Evolutionary conservation across 2,797 vertebrate species (phyloP).

Genomic region (Chelmon rostratus): DNA sequence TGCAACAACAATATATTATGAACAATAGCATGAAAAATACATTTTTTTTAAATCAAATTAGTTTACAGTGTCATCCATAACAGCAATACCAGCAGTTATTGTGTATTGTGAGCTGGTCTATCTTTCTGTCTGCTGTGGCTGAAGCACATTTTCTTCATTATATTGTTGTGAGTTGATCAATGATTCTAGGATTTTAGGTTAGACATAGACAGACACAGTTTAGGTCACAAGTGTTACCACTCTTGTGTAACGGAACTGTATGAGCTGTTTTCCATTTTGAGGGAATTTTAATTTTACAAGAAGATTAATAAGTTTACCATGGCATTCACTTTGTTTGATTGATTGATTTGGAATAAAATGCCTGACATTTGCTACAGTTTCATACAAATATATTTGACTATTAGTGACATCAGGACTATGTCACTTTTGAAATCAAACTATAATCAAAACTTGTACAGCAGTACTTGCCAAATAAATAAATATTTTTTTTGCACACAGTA

Average conservation of each 20-base stretch:
- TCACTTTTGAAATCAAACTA: too few relatives aligned
- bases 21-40: not conserved
- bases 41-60: not conserved
- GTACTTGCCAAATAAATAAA: too few relatives aligned
- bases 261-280: too few relatives aligned
- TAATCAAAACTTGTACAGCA: too few relatives aligned
- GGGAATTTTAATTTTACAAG: too few relatives aligned
- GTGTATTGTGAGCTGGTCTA: not conserved
- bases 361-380: too few relatives aligned
- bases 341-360: too few relatives aligned
- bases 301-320: too few relatives aligned
- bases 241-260: not conserved
- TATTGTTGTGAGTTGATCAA: not conserved
- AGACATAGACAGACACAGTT: not conserved
- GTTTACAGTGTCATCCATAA: not conserved
- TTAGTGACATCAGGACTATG: too few relatives aligned
- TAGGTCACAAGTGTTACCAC: not conserved
- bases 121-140: not conserved
- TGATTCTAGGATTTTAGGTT: not conserved
- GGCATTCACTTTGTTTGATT: too few relatives aligned
- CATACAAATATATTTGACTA: too few relatives aligned
- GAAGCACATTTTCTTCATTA: not conserved
- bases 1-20: not conserved
- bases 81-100: not conserved
- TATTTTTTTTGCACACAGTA: not conserved